Base-by-base conservation (phyloP, 2,888 invertebrate genomes). In the Heterodera filipjevi region DNA sequence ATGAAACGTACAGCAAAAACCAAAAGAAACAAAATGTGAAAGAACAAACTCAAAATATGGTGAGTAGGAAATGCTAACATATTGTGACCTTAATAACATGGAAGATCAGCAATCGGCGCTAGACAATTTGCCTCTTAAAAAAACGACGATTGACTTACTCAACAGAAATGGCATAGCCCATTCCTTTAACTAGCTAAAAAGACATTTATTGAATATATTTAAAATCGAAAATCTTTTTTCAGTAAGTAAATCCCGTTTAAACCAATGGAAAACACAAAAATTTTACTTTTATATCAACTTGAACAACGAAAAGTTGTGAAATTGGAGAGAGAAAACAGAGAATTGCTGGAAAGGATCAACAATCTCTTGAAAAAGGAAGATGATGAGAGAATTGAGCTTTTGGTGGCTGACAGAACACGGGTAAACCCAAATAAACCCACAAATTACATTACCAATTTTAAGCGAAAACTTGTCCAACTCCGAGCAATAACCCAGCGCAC, bases 391-490 rank as follows among this genome's bases (percentile, higher is more conserved):
- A 71, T 77, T 59, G 49, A 72, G 33, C 59, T 44, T 32, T 64
- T 77, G 27, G 77, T 72, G 10, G 77, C 77, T 14, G 77, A 77
- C 44, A 59, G 39, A 59, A 71, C 44, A 27, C 53, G 59, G 72
- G 77, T 77, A 74, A 46, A 74, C 3, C 19, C 8, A n/a, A 32
- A 16, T 49, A 73, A 19, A 49, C 5, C 49, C 59, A 73, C 16
- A 32, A 72, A 14, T 71, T 73, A 8, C n/a, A 59, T 73, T 32
- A 32, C 39, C 22, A 16, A 10, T 32, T 77, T 77, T 12, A 33
- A 77, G 77, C 77, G 77, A 8, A 77, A 77, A 59, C 59, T 77
- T 5, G 64, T 71, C 35, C 77, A 77, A 53, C 72, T 77, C 12
- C 44, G 71, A 35, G 77, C 77, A n/a, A 77, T 77, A 33, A 77